A percentile compares a stretch with the other conserved stretches of the same genome.
These are phyloP conservation scores for Percopsis omiscomaycus DNA, from an alignment of 2,797 vertebrate species.

Conservation along the genomic window DNA sequence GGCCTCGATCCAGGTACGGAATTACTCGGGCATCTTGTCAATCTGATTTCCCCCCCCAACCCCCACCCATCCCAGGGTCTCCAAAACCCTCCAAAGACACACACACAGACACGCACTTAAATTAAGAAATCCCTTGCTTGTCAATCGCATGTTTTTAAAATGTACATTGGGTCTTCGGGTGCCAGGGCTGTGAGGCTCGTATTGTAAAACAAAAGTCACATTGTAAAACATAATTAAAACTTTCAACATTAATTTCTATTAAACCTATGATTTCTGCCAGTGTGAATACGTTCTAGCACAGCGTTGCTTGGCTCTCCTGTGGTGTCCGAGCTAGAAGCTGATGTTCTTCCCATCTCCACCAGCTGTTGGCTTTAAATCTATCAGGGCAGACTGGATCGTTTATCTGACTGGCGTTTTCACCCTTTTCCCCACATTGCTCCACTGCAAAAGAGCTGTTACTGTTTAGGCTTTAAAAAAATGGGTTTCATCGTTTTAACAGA, in stretches of 20 bases:
- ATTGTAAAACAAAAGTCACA: not conserved
- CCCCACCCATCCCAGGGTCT: slow-evolving; percentile 18
- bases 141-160: not conserved
- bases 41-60: slow-evolving; percentile 19
- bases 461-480: slow-evolving; percentile 53
- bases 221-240: not conserved
- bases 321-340: slow-evolving; percentile 53
- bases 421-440: slow-evolving; percentile 48
- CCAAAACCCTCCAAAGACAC: slow-evolving; percentile 16
- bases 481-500: slow-evolving; percentile 48
- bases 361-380: slow-evolving; percentile 74
- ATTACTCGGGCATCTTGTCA: slow-evolving; percentile 27
- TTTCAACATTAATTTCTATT: slow-evolving; percentile 36
- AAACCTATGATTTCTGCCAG: slow-evolving; percentile 31
- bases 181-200: too few species aligned
- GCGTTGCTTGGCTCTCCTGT: slow-evolving; percentile 54
- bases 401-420: slow-evolving; percentile 60
- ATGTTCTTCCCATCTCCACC: slow-evolving; percentile 60
- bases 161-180: not conserved
- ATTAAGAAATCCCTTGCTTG: not conserved
- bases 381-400: slow-evolving; percentile 57
- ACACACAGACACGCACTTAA: slow-evolving; percentile 21
- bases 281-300: slow-evolving; percentile 42
- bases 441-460: slow-evolving; percentile 43
- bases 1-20: slow-evolving; percentile 51